phyloP scores from a whole-genome alignment of 2,797 vertebrate species.

The Syngnathus acus region DNA sequence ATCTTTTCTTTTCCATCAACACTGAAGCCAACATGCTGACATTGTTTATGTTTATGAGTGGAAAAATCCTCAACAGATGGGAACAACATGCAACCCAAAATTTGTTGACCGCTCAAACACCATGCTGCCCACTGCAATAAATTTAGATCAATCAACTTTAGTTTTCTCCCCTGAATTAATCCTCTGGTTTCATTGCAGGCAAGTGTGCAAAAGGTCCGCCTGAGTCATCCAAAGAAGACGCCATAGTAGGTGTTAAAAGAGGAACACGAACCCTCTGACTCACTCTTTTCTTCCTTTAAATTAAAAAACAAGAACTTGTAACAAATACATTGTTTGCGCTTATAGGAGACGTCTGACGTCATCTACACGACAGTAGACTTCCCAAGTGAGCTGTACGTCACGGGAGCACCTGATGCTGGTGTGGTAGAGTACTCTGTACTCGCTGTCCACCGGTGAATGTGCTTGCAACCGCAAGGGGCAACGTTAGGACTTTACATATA shows the following conservation, averaged over 20 bases:
- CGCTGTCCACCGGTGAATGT: slow-evolving; percentile 27
- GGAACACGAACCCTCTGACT: slow-evolving; percentile 42
- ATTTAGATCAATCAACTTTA: too few relatives aligned
- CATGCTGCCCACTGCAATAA: too few relatives aligned
- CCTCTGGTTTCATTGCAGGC: slow-evolving; percentile 15
- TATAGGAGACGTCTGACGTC: slow-evolving; percentile 43
- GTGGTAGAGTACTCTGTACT: slow-evolving; percentile 65
- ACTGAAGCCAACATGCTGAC: too few relatives aligned
- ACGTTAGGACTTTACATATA: background rate
- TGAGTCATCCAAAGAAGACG: slow-evolving; percentile 40
- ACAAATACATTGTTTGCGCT: slow-evolving; percentile 2
- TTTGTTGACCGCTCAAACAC: too few relatives aligned
- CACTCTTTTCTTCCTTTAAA: slow-evolving; percentile 37
- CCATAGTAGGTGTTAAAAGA: slow-evolving; percentile 46
- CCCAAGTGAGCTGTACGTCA: slow-evolving; percentile 2
- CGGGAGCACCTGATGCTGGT: slow-evolving; percentile 20
- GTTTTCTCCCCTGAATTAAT: background rate
- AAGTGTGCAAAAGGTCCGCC: background rate
- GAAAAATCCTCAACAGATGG: background rate
- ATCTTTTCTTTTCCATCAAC: too few relatives aligned
- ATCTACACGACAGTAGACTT: slow-evolving; percentile 68
- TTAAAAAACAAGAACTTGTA: background rate
- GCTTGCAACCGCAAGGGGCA: too few relatives aligned
- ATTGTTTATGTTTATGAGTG: background rate
- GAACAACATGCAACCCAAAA: too few relatives aligned